Percentiles rank a stretch among this genome's conserved stretches.
Conservation (phyloP, 2,113 vertebrate genomes). For the Melanotaenia duboulayi region DNA sequence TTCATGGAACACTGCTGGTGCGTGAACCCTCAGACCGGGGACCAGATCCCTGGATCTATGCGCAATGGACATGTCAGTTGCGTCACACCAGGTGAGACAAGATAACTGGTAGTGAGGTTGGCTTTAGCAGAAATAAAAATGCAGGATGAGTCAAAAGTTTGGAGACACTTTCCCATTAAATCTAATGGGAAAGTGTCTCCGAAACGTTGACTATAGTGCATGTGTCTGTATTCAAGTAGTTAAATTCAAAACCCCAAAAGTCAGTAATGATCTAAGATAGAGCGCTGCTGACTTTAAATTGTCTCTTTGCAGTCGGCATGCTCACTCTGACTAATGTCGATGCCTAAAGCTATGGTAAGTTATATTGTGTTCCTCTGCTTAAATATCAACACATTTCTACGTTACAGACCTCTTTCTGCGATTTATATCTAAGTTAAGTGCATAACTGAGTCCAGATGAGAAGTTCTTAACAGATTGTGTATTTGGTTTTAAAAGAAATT, state of each 20-base stretch:
- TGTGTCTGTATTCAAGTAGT: background rate
- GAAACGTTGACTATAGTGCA: too few species aligned
- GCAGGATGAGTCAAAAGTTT: too few species aligned
- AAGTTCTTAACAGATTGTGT: background rate
- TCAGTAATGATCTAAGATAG: background rate
- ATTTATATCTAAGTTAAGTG: background rate
- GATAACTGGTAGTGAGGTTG: background rate
- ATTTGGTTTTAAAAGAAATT: too few species aligned
- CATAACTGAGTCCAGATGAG: background rate
- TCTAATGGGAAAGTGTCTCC: too few species aligned
- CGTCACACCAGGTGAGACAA: conserved; percentile 24
- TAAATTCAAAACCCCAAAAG: background rate
- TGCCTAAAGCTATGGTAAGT: conserved; percentile 36
- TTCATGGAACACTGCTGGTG: conserved; percentile 29
- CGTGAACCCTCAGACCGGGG: conserved; percentile 42
- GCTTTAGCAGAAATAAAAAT: background rate
- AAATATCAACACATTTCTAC: background rate
- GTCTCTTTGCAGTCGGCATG: conserved; percentile 20
- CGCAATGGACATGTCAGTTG: fast-evolving
- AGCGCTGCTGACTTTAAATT: background rate
- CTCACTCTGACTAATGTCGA: background rate
- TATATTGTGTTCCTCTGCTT: background rate
- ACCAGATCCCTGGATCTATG: background rate
- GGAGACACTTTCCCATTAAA: too few species aligned
- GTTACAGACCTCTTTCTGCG: background rate